phyloP scores from a whole-genome alignment of 2,113 vertebrate genomes.

The Panthera uncia region DNA sequence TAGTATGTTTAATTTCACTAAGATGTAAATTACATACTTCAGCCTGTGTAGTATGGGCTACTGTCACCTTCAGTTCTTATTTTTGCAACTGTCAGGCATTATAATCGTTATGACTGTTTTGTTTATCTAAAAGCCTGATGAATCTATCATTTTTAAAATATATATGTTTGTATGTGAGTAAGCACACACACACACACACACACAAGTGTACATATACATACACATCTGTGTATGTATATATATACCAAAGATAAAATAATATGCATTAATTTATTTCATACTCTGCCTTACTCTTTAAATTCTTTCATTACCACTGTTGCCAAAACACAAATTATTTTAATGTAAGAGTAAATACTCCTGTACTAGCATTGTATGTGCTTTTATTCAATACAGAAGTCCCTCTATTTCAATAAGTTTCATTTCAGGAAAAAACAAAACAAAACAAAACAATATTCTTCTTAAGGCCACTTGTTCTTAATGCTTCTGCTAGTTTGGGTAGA shows the following conservation, averaged over 20 bases:
- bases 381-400: not conserved
- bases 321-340: slow-evolving; percentile 11
- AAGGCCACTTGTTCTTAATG: not conserved
- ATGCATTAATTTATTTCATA: slow-evolving; percentile 49
- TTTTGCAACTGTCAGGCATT: slow-evolving; percentile 79
- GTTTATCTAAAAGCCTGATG: slow-evolving; percentile 76
- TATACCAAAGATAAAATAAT: not conserved
- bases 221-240: not conserved
- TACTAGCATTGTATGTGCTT: not conserved
- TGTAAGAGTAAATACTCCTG: not conserved
- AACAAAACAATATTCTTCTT: not conserved
- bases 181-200: not conserved
- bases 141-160: slow-evolving; percentile 24
- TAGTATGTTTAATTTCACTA: slow-evolving; percentile 88
- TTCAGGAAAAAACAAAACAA: not conserved
- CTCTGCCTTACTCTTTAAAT: slow-evolving; percentile 45
- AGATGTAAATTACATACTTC: slow-evolving; percentile 87
- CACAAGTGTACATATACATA: not conserved
- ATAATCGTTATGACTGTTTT: slow-evolving; percentile 78
- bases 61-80: slow-evolving; percentile 77
- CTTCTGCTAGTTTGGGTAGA: not conserved
- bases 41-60: slow-evolving; percentile 80
- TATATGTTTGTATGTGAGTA: not conserved
- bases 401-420: not conserved
- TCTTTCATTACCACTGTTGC: slow-evolving; percentile 40